Evolutionary conservation across 2,888 invertebrate genomes (phyloP).

Genomic region (Boloria euphrosyne): DNA sequence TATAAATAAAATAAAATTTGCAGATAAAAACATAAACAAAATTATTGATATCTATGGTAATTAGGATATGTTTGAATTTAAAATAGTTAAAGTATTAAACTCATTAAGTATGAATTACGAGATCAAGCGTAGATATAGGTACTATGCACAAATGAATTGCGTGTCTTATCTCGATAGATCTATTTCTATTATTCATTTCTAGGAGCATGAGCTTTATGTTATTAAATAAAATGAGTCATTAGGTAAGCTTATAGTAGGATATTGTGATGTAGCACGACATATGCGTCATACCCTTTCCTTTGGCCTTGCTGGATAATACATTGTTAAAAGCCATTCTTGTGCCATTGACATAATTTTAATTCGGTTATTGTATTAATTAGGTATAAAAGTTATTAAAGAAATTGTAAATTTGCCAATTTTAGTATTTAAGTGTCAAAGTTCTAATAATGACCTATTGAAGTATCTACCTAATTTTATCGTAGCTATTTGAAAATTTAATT

Average conservation of each 20-base stretch:
- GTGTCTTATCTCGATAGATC: constrained; percentile 27
- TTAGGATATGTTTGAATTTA: too few relatives aligned
- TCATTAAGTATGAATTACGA: not conserved
- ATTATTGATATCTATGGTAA: too few relatives aligned
- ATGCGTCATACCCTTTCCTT: constrained; percentile 19
- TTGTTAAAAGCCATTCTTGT: not conserved
- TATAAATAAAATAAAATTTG: too few relatives aligned
- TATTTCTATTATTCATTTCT: constrained; percentile 25
- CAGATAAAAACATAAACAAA: too few relatives aligned
- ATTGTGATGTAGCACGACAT: constrained; percentile 18
- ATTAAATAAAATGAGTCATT: constrained; percentile 33
- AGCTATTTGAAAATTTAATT: too few relatives aligned
- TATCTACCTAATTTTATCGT: too few relatives aligned
- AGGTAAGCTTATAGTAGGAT: constrained; percentile 16
- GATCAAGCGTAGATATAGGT: not conserved
- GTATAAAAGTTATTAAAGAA: not conserved
- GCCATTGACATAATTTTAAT: too few relatives aligned
- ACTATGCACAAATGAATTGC: not conserved
- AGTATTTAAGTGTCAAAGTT: too few relatives aligned
- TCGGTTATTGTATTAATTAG: not conserved
- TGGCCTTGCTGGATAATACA: constrained; percentile 1
- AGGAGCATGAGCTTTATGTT: constrained; percentile 23
- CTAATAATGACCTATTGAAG: too few relatives aligned
- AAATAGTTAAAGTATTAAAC: not conserved
- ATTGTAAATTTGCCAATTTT: too few relatives aligned